phyloP scores from a whole-genome alignment of 92 coral and sea anemone genomes.

The Paragorgia papillata region DNA sequence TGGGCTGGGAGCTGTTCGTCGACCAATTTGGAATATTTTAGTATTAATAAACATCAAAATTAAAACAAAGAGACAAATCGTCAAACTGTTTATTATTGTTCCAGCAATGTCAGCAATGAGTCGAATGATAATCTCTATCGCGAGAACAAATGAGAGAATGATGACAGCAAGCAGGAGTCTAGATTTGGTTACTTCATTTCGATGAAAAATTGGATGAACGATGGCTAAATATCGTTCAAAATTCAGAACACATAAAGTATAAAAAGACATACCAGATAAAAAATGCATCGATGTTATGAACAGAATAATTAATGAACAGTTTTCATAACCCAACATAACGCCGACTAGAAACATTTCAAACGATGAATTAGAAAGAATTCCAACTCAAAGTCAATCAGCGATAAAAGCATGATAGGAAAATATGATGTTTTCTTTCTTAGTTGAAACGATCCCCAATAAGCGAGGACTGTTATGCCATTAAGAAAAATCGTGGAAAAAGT shows the following conservation, averaged over 20 bases:
- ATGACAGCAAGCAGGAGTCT: neutral
- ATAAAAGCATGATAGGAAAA: conserved; percentile 21
- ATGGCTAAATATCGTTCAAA: conserved; percentile 10
- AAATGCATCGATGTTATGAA: neutral
- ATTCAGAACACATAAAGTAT: neutral
- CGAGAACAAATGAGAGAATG: neutral
- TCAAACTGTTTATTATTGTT: neutral
- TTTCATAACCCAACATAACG: neutral
- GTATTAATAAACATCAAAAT: neutral
- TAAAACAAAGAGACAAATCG: neutral
- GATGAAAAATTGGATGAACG: conserved; percentile 2
- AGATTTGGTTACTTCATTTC: neutral
- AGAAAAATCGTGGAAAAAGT: neutral
- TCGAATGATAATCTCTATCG: neutral
- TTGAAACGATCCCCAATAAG: conserved; percentile 17
- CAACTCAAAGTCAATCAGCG: neutral
- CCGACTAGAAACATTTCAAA: neutral
- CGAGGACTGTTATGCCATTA: conserved; percentile 3
- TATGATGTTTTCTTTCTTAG: conserved; percentile 5
- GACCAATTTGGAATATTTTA: neutral
- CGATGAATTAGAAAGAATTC: neutral
- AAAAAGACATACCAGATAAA: neutral
- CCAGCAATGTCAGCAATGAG: neutral
- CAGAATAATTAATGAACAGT: neutral
- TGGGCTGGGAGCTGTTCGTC: neutral